A percentile compares a stretch with the other conserved stretches of the same genome.
Evolutionary conservation across 30 jellyfish, hydroid and myxozoan species (phyloP).

Genomic region (Pseudorhiza aurosa): DNA sequence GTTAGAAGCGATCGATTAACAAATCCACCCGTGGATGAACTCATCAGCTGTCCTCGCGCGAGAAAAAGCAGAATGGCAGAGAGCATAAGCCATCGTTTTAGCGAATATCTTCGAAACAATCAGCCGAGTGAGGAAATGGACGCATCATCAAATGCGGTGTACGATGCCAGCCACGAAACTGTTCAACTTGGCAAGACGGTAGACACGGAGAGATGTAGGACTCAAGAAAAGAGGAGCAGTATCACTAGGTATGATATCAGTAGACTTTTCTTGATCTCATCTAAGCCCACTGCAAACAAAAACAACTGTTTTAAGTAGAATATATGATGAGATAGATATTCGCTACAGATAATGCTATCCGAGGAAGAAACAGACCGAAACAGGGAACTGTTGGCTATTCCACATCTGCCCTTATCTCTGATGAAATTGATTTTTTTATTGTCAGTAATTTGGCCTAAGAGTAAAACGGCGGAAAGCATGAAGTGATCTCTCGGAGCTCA

Average conservation of each 20-base stretch:
- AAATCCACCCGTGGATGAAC: not conserved
- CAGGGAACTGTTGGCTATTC: too few relatives aligned
- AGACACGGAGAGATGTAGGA: slow-evolving; percentile 21
- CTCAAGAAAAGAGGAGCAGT: slow-evolving; percentile 35
- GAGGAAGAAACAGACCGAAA: too few relatives aligned
- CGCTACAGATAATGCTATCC: too few relatives aligned
- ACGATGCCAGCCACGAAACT: slow-evolving; percentile 39
- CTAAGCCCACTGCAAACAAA: not conserved
- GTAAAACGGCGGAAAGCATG: slow-evolving; percentile 7
- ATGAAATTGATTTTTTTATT: too few relatives aligned
- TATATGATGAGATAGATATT: too few relatives aligned
- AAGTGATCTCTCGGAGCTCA: slow-evolving; percentile 68
- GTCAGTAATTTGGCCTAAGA: slow-evolving; percentile 17
- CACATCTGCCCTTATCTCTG: too few relatives aligned
- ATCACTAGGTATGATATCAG: slow-evolving; percentile 25
- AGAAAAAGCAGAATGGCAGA: slow-evolving; percentile 57
- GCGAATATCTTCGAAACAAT: slow-evolving; percentile 53
- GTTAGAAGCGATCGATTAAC: not conserved
- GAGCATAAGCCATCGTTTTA: slow-evolving; percentile 49
- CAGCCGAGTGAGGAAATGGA: slow-evolving; percentile 21
- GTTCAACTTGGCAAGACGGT: slow-evolving; percentile 11
- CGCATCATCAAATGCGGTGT: slow-evolving; percentile 1
- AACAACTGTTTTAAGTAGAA: slow-evolving; percentile 2
- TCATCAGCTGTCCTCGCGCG: slow-evolving; percentile 6
- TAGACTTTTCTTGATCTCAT: not conserved